Base-by-base conservation (phyloP, 1,140 invertebrate genomes). In the Rhopalosiphum maidis region DNA sequence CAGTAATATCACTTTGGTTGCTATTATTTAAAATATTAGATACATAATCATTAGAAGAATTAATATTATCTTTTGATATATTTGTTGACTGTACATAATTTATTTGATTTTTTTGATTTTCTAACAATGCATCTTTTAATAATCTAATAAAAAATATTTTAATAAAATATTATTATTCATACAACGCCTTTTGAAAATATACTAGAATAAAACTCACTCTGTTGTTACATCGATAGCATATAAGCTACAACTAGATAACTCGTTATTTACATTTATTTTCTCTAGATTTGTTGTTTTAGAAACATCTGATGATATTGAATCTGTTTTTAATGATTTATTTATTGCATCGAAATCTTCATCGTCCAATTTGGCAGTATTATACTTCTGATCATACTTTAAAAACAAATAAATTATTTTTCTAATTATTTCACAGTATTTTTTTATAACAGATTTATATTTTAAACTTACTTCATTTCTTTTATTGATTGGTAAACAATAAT, bases 401-500 rank as follows among this genome's bases (percentile, higher is more conserved):
- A 87, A 30, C 9, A 21, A 85, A 43, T 85, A 43, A 41, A 83
- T 82, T 37, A 82, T 82, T 60, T 60, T 9, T 82, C 6, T 8
- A 7, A 55, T 55, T 23, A 55, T 55, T 55, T 55, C 7, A 55
- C 37, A 7, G 5, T 37, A 37, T 5, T 83, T 37, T 9, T 37
- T 83, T 8, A 83, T 23, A 37, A 83, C 21, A 83, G 2, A 83
- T 83, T 37, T 83, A 18, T 37, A 9, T 25, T 48, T 48, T 5
- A 48, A 25, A 77, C 43, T 54, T 55, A 93, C 91, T 55, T 86
- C 41, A 41, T 22, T 37, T 85, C 0, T n/a, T 41, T 51, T 92
- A 43, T 86, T 41, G 48, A 41, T 51, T 41, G 91, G 91, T 18
- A 93, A 93, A 93, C 91, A 93, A 54, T 93, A 93, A 93, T 93